Percentiles rank a stretch among this genome's conserved stretches.
Evolutionary conservation across 2,888 invertebrate species (phyloP).

Genomic region (Apotomis turbidana): DNA sequence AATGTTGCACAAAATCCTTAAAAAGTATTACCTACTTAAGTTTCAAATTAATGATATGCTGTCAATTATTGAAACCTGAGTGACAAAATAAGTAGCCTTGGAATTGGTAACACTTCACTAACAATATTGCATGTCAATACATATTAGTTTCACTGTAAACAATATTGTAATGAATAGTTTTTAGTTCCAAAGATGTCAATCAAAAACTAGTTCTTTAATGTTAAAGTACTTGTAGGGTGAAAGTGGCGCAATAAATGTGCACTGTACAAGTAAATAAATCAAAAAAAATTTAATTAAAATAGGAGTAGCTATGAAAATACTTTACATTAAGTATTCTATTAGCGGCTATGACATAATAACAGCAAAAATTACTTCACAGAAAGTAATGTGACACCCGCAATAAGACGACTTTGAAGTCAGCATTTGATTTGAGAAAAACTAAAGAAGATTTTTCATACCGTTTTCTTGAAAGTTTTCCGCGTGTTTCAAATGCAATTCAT

Average conservation of each 20-base stretch:
- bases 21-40: neutral
- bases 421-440: neutral
- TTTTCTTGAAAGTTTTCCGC: constrained; percentile 27
- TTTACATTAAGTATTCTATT: constrained; percentile 61
- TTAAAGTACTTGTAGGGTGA: neutral
- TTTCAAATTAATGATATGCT: neutral
- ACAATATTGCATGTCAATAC: constrained; percentile 6
- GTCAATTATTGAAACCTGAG: constrained; percentile 4
- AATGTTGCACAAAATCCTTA: neutral
- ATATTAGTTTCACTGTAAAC: constrained; percentile 27
- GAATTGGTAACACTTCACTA: constrained; percentile 5
- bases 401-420: constrained; percentile 29
- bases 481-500: constrained; percentile 26
- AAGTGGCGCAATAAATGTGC: neutral
- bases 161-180: constrained; percentile 6
- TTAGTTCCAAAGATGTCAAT: neutral
- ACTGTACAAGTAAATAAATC: neutral
- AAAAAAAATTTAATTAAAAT: neutral
- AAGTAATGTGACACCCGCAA: constrained; percentile 72
- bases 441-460: constrained; percentile 25
- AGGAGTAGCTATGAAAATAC: constrained; percentile 42
- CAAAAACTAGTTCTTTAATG: constrained; percentile 2
- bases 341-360: constrained; percentile 80
- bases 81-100: constrained; percentile 27
- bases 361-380: constrained; percentile 69